phyloP scores from a whole-genome alignment of 2,797 vertebrate species.

The Lates japonicus region DNA sequence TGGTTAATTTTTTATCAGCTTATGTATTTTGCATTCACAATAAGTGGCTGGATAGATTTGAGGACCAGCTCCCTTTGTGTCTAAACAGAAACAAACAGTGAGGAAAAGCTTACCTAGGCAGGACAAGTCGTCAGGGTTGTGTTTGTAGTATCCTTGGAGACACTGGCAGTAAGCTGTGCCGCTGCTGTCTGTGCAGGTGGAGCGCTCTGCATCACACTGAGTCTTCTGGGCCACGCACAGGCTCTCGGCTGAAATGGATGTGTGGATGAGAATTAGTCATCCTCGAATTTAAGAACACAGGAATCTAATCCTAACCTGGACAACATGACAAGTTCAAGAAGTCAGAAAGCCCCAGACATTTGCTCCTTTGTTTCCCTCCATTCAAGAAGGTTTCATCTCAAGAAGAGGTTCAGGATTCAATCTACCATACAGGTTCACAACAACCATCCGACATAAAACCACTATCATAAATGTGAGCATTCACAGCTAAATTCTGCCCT shows the following conservation, averaged over 20 bases:
- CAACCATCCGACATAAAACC: background rate
- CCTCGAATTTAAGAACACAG: background rate
- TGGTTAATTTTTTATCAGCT: background rate
- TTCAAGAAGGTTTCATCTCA: background rate
- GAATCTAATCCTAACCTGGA: background rate
- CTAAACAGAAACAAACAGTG: background rate
- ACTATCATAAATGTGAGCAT: background rate
- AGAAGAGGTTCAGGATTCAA: background rate
- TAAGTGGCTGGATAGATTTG: background rate
- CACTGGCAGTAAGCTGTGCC: conserved; percentile 91
- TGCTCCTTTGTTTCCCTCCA: background rate
- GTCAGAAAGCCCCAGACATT: background rate
- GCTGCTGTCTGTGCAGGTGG: conserved; percentile 88
- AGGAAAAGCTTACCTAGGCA: conserved; percentile 89
- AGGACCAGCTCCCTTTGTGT: background rate
- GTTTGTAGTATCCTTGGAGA: conserved; percentile 94
- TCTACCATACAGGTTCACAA: background rate
- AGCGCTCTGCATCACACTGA: conserved; percentile 91
- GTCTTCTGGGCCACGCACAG: conserved; percentile 90
- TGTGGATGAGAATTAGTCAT: background rate
- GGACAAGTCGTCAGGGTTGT: conserved; percentile 92
- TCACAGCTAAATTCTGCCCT: conserved; percentile 27
- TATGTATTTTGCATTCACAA: background rate
- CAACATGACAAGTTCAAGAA: background rate
- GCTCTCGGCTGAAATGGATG: conserved; percentile 87